Evolutionary conservation across 2,113 vertebrate genomes (phyloP).

Genomic region (Neolamprologus fasciatus): DNA sequence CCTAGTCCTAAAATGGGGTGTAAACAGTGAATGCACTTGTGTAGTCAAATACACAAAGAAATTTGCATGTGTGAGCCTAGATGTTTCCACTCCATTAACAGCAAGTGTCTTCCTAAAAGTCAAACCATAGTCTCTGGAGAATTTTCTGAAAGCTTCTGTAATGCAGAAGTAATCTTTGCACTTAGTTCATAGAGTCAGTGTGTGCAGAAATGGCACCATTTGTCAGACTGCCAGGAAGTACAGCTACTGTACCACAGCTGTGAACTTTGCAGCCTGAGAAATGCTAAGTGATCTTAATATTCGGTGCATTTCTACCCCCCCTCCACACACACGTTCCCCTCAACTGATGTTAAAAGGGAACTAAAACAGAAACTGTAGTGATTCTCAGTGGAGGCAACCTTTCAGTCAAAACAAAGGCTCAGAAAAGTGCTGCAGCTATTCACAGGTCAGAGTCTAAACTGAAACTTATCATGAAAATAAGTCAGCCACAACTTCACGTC

Average conservation of each 20-base stretch:
- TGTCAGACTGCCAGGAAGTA: background rate
- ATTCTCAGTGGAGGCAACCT: background rate
- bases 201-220: background rate
- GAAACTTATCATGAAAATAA: background rate
- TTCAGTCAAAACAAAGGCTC: background rate
- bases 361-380: background rate
- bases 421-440: background rate
- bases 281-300: background rate
- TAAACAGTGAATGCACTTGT: background rate
- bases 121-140: background rate
- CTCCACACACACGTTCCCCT: accelerated
- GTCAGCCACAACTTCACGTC: background rate
- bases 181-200: background rate
- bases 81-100: background rate
- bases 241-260: background rate
- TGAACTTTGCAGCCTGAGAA: background rate
- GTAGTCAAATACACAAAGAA: background rate
- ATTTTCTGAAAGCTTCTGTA: background rate
- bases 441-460: background rate
- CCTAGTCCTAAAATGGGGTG: background rate
- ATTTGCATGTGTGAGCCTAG: background rate
- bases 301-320: accelerated
- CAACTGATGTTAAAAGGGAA: background rate
- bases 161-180: background rate
- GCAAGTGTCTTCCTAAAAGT: background rate